Base-by-base conservation (phyloP, 2,888 invertebrate species). In the Tanytarsus gracilentus region DNA sequence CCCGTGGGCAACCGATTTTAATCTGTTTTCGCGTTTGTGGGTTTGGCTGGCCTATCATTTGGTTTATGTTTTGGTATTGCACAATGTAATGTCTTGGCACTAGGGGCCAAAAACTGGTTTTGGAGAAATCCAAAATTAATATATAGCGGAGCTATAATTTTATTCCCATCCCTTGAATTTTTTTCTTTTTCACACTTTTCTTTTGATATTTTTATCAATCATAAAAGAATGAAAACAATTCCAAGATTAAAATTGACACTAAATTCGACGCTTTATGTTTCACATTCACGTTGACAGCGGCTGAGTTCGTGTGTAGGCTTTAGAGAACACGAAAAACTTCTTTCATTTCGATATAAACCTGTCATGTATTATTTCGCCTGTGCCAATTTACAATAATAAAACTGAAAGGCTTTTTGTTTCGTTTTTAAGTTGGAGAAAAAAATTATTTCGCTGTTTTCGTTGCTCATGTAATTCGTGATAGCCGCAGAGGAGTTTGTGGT, bases 201-300 rank as follows among this genome's bases (percentile, higher is more conserved):
- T n/a, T n/a, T n/a, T n/a, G n/a, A 16, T 44, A 44, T 44, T 44
- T 44, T 44, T 44, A 44, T 44, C 44, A 44, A 44, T 44, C 44
- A 44, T 18, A 40, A 40, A 36, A n/a, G n/a, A 40, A 40, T 40
- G 18, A 21, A 21, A 21, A 44, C 11, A 44, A 4, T 11, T n/a
- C 9, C 6, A n/a, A 33, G 33, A 11, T 44, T 44, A 23, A 14
- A 16, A 44, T 44, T 44, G 44, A 44, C 44, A 44, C 44, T 44
- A 44, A 44, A 44, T 18, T 44, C 44, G 18, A 44, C 44, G 21
- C 44, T 44, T 44, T 44, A 44, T 44, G 44, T 44, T 23, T 33
- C 44, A 23, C 33, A n/a, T n/a, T n/a, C n/a, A 21, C 23, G 44
- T 21, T 44, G 44, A 44, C 44, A 44, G 44, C 11, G 11, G 44